Evolutionary conservation across 2,888 invertebrate species (phyloP).

Genomic region (Acronicta leporina): DNA sequence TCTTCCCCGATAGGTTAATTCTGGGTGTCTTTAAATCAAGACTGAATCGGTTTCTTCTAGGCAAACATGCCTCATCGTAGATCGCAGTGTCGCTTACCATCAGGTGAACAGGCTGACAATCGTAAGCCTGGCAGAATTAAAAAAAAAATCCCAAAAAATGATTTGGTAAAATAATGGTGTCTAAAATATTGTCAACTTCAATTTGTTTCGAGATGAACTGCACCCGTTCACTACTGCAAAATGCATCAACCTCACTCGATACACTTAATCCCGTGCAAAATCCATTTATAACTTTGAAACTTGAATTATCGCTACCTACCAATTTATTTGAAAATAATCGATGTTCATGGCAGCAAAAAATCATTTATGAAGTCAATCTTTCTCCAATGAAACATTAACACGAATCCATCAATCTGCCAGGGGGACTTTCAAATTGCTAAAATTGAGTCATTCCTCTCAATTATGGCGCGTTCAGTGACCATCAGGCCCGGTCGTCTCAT

Average conservation of each 20-base stretch:
- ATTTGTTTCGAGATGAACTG: constrained; percentile 24
- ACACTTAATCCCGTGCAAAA: constrained; percentile 51
- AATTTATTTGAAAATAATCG: constrained; percentile 60
- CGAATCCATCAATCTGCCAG: constrained; percentile 70
- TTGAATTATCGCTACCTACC: constrained; percentile 58
- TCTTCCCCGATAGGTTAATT: no score
- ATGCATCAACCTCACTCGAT: constrained; percentile 28
- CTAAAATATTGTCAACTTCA: constrained; percentile 8
- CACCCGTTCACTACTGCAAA: constrained; percentile 15
- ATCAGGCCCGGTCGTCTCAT: constrained; percentile 55
- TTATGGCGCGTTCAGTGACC: constrained; percentile 56
- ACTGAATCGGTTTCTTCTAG: no score
- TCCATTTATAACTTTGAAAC: constrained; percentile 56
- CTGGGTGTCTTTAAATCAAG: no score
- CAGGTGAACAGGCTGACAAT: no score
- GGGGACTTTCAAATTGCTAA: constrained; percentile 62
- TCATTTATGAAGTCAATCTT: constrained; percentile 58
- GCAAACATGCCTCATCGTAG: no score
- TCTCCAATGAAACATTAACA: constrained; percentile 54
- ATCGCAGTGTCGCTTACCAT: no score
- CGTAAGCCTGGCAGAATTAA: no score
- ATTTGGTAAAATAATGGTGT: no score
- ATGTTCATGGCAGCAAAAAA: constrained; percentile 53
- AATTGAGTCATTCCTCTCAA: constrained; percentile 72
- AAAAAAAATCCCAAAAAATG: no score